These are phyloP conservation scores for Aphidoletes aphidimyza DNA, from an alignment of 2,888 invertebrate species.

Conservation along the genomic window DNA sequence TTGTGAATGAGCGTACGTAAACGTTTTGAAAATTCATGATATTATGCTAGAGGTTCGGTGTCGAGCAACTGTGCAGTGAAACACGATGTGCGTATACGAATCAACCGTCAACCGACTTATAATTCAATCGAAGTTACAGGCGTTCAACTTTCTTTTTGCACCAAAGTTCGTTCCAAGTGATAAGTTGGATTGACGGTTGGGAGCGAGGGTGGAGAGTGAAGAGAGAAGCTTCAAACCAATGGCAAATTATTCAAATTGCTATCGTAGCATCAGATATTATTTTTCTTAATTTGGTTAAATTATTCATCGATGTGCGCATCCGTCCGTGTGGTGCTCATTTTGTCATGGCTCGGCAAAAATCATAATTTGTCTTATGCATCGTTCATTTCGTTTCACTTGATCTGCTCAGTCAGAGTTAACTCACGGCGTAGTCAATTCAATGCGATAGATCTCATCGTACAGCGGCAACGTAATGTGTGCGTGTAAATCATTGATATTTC, in stretches of 20 bases:
- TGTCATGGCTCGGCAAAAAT: background rate
- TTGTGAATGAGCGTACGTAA: slow-evolving; percentile 46
- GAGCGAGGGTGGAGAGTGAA: too few species aligned
- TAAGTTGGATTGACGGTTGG: too few species aligned
- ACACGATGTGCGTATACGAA: slow-evolving; percentile 5
- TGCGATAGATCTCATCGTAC: too few species aligned
- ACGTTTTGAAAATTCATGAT: slow-evolving; percentile 46
- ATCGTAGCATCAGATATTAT: background rate
- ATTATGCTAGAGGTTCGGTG: too few species aligned
- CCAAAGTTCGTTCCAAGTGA: too few species aligned
- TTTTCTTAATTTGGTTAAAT: slow-evolving; percentile 29
- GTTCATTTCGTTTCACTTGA: background rate
- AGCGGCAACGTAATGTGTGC: too few species aligned
- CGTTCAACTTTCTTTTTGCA: too few species aligned
- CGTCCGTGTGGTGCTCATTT: background rate
- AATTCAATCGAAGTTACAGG: background rate
- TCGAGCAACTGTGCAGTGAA: background rate
- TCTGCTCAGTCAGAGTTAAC: background rate
- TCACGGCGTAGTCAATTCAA: background rate
- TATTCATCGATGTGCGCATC: background rate
- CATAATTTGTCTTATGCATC: background rate
- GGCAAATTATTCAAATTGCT: slow-evolving; percentile 28
- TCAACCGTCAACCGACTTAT: slow-evolving; percentile 2
- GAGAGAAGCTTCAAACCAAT: background rate
- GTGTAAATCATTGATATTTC: slow-evolving; percentile 34